Conservation (phyloP, 2,113 vertebrate species). For the Bagarius yarrelli region DNA sequence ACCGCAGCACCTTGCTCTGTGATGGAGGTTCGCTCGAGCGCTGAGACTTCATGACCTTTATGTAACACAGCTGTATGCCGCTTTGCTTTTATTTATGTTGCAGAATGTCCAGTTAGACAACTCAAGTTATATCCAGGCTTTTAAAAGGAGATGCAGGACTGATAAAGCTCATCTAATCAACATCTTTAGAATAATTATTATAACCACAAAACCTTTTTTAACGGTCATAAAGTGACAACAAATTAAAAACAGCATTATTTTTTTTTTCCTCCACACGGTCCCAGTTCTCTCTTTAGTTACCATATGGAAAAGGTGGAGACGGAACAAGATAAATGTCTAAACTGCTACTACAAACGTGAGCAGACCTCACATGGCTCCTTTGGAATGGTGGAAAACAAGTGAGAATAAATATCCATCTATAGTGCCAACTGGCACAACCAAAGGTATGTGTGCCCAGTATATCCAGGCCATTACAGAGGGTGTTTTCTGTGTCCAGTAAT, state of each 20-base stretch:
- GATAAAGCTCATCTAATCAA: not conserved
- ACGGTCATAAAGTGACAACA: not conserved
- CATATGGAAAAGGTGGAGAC: not conserved
- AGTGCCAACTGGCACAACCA: not conserved
- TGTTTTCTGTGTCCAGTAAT: conserved; percentile 2
- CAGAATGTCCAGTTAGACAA: conserved; percentile 16
- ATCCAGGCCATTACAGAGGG: not conserved
- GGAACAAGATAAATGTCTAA: too few species aligned
- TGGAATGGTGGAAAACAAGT: not conserved
- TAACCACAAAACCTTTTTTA: not conserved
- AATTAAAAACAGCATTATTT: not conserved
- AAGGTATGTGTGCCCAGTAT: not conserved
- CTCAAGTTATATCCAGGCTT: not conserved
- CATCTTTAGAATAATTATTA: not conserved
- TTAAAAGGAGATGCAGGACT: not conserved
- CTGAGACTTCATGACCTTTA: conserved; percentile 29
- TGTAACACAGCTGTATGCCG: conserved; percentile 17
- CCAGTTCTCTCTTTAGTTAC: not conserved
- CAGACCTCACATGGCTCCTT: not conserved
- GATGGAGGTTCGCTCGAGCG: not conserved
- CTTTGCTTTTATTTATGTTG: conserved; percentile 16
- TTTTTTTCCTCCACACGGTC: not conserved
- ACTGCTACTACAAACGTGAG: not conserved
- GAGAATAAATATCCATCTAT: not conserved
- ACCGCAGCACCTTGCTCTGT: conserved; percentile 10